Conservation (phyloP, 64 coral and sea anemone species). For the Actinia equina region DNA sequence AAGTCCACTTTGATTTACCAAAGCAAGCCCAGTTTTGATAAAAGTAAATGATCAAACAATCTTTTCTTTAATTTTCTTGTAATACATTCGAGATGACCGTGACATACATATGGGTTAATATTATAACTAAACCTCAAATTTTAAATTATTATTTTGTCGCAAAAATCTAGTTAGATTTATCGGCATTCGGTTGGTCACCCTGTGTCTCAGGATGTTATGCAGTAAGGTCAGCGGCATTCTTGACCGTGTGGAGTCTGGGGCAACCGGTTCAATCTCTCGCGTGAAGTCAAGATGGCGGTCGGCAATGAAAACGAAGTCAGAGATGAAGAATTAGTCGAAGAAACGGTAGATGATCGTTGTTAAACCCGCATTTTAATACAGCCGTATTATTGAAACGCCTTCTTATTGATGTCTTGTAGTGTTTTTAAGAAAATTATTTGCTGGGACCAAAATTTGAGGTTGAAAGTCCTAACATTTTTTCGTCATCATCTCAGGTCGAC, state of each 20-base stretch:
- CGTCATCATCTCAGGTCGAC: slow-evolving; percentile 5
- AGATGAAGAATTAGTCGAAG: slow-evolving; percentile 52
- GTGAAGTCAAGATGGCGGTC: slow-evolving; percentile 65
- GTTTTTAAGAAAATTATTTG: background rate
- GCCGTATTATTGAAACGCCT: background rate
- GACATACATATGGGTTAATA: too few relatives aligned
- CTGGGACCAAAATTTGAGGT: background rate
- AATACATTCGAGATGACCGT: too few relatives aligned
- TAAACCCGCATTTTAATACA: background rate
- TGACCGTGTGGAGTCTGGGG: background rate
- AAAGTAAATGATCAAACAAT: too few relatives aligned
- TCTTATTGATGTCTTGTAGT: background rate
- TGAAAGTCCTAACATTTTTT: background rate
- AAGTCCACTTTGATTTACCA: background rate
- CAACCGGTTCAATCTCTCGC: slow-evolving; percentile 11
- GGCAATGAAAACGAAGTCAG: slow-evolving; percentile 37
- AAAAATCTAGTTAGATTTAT: too few relatives aligned
- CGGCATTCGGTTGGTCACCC: background rate
- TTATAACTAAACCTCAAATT: too few relatives aligned
- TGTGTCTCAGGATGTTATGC: background rate
- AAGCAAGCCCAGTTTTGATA: background rate
- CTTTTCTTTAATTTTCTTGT: too few relatives aligned
- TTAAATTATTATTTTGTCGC: too few relatives aligned
- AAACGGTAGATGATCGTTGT: slow-evolving; percentile 21
- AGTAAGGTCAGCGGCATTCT: background rate